Evolutionary conservation across 2,888 invertebrate species (phyloP).

Genomic region (Hartigia nigra): DNA sequence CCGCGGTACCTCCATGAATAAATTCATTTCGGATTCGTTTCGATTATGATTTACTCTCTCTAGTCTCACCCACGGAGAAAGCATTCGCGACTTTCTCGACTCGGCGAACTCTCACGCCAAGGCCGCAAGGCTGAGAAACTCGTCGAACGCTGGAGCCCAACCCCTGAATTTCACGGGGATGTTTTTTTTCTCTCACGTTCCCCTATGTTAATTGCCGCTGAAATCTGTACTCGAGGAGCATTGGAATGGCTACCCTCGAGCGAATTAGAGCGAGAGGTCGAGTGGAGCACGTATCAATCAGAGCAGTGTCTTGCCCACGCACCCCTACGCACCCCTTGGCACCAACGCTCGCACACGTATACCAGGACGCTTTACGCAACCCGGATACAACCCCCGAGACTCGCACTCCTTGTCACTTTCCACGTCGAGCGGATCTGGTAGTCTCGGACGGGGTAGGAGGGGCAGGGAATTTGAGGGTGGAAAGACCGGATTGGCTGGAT

Average conservation of each 20-base stretch:
- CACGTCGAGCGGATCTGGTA: conserved; percentile 46
- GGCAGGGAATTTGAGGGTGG: background rate
- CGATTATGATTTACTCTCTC: conserved; percentile 38
- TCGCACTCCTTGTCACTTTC: conserved; percentile 50
- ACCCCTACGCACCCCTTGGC: conserved; percentile 30
- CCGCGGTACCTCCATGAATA: conserved; percentile 61
- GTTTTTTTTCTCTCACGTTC: background rate
- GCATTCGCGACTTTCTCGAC: conserved; percentile 40
- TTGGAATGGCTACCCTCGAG: background rate
- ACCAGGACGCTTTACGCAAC: background rate
- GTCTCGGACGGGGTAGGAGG: conserved; percentile 23
- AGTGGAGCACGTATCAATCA: conserved; percentile 49
- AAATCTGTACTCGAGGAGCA: background rate
- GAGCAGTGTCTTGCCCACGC: conserved; percentile 54
- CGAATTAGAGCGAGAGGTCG: background rate
- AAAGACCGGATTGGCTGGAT: conserved; percentile 2
- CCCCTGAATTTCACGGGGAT: conserved; percentile 16
- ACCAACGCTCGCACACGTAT: conserved; percentile 25
- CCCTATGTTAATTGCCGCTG: conserved; percentile 5
- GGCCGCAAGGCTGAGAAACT: conserved; percentile 12
- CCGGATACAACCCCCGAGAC: conserved; percentile 27
- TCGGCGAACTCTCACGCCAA: conserved; percentile 28
- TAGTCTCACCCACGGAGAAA: background rate
- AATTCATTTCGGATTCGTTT: conserved; percentile 63
- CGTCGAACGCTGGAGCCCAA: conserved; percentile 15